These are phyloP conservation scores for Drosophila dunni DNA, from an alignment of 1,140 invertebrate species.

Conservation along the genomic window DNA sequence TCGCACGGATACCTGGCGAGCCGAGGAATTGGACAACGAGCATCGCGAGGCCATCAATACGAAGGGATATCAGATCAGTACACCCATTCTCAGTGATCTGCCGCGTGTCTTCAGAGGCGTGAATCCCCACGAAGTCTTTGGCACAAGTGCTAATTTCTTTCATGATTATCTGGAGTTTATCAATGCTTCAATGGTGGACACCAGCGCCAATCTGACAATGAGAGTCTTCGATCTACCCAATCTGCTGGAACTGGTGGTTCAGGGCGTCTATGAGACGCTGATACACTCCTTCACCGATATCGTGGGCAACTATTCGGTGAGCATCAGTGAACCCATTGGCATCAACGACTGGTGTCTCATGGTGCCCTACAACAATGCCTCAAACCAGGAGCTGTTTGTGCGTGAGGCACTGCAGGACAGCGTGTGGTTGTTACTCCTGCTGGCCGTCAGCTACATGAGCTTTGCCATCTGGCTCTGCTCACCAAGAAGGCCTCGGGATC, in stretches of 20 bases:
- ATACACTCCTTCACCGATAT: conserved; percentile 74
- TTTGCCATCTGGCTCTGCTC: conserved; percentile 68
- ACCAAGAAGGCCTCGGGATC: conserved; percentile 52
- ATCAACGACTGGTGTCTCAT: conserved; percentile 80
- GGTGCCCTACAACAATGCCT: conserved; percentile 70
- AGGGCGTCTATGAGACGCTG: conserved; percentile 70
- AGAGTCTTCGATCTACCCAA: conserved; percentile 45
- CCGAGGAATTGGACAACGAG: conserved; percentile 50
- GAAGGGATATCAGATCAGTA: conserved; percentile 58
- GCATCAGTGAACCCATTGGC: conserved; percentile 73
- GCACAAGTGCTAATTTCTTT: conserved; percentile 70
- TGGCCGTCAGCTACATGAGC: conserved; percentile 55
- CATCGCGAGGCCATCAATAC: conserved; percentile 40
- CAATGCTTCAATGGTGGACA: conserved; percentile 65
- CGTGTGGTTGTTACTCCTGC: conserved; percentile 58
- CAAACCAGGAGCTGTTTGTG: conserved; percentile 60
- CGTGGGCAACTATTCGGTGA: conserved; percentile 27
- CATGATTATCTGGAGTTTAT: conserved; percentile 60
- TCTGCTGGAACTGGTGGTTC: conserved; percentile 49
- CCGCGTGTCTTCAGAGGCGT: conserved; percentile 62
- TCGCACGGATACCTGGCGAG: conserved; percentile 52
- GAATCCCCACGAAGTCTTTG: conserved; percentile 46
- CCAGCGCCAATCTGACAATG: conserved; percentile 25
- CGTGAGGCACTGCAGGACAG: conserved; percentile 50
- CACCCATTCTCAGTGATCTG: conserved; percentile 65